These are phyloP conservation scores for Echinops telfairi DNA, from an alignment of 2,113 vertebrate genomes.

Conservation along the genomic window DNA sequence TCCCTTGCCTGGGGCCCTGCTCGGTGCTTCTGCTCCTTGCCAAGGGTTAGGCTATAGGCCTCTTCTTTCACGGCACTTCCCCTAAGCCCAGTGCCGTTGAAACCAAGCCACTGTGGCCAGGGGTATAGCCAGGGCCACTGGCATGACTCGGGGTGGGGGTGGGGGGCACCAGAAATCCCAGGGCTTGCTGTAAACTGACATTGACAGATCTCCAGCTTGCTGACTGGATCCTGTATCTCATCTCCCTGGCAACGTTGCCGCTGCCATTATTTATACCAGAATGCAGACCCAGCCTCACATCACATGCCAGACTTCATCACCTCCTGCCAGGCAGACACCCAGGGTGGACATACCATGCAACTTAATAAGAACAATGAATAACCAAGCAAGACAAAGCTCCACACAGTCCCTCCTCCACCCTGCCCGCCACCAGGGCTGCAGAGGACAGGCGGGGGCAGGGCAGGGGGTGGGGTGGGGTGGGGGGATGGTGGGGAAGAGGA, in stretches of 20 bases:
- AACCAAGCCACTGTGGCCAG: background rate
- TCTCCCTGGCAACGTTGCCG: background rate
- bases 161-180: background rate
- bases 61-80: background rate
- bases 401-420: background rate
- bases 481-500: background rate
- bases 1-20: background rate
- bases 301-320: constrained; percentile 44
- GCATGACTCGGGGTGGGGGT: background rate
- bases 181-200: background rate
- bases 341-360: background rate
- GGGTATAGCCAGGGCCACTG: background rate
- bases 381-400: background rate
- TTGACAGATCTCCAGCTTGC: background rate
- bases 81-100: background rate
- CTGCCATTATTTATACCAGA: constrained; percentile 38
- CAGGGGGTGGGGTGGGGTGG: no score
- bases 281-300: constrained; percentile 8
- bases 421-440: background rate
- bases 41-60: background rate
- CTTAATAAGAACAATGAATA: background rate
- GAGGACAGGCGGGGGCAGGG: no score
- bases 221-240: background rate
- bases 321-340: constrained; percentile 16
- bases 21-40: background rate